These are phyloP conservation scores for Dascillus cervinus DNA, from an alignment of 2,888 invertebrate species.

Conservation along the genomic window DNA sequence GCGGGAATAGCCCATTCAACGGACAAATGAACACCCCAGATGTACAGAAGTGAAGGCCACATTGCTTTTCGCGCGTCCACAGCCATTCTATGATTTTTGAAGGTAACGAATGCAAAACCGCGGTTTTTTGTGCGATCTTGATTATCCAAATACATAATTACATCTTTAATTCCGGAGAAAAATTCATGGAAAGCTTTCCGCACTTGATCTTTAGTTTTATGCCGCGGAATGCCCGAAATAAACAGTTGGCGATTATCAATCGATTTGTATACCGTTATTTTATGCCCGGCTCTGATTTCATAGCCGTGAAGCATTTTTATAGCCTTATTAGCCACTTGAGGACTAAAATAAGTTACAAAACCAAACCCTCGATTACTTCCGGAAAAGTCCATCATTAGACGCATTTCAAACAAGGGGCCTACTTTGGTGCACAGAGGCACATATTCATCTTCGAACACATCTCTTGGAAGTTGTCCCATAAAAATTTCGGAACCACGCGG, in stretches of 20 bases:
- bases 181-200: slow-evolving; percentile 5
- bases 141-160: slow-evolving; percentile 2
- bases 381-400: slow-evolving; percentile 74
- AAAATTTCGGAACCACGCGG: slow-evolving; percentile 65
- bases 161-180: slow-evolving; percentile 1
- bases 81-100: slow-evolving; percentile 21
- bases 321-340: slow-evolving; percentile 54
- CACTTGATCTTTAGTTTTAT: slow-evolving; percentile 7
- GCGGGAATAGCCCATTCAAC: slow-evolving; percentile 24
- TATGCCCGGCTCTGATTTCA: slow-evolving; percentile 55
- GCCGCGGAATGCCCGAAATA: slow-evolving; percentile 41
- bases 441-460: slow-evolving; percentile 66
- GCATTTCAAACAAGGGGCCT: slow-evolving; percentile 63
- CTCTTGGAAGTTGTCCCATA: slow-evolving; percentile 65
- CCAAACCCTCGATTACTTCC: slow-evolving; percentile 71
- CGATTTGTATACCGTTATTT: slow-evolving; percentile 65
- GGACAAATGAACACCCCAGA: slow-evolving; percentile 13
- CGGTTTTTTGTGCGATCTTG: neutral
- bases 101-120: slow-evolving; percentile 16
- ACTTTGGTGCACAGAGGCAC: slow-evolving; percentile 57
- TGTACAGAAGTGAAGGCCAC: slow-evolving; percentile 15
- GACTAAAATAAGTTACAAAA: slow-evolving; percentile 56
- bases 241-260: slow-evolving; percentile 74
- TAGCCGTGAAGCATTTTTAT: slow-evolving; percentile 57
- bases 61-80: slow-evolving; percentile 19